Percentiles rank a stretch among this genome's conserved stretches.
Evolutionary conservation across 2,113 vertebrate genomes (phyloP).

Genomic region (Silurus glanis): DNA sequence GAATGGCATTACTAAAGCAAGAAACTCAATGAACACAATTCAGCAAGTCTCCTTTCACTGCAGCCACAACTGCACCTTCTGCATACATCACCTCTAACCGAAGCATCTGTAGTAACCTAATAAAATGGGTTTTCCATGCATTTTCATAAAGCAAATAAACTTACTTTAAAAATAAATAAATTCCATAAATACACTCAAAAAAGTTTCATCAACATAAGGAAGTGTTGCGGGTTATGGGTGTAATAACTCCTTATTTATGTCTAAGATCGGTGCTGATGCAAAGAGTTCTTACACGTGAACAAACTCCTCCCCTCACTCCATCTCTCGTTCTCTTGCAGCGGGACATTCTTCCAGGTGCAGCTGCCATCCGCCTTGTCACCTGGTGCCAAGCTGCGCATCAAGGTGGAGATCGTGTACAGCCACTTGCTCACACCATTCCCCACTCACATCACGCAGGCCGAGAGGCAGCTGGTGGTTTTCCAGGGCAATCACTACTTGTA

Average conservation of each 20-base stretch:
- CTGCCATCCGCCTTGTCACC: slow-evolving; percentile 79
- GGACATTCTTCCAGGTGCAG: slow-evolving; percentile 85
- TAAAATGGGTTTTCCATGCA: too few relatives aligned
- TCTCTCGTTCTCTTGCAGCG: slow-evolving; percentile 67
- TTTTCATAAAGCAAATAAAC: background rate
- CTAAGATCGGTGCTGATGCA: background rate
- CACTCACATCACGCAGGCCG: slow-evolving; percentile 90
- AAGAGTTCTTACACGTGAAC: background rate
- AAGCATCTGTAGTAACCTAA: too few relatives aligned
- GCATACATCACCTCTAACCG: too few relatives aligned
- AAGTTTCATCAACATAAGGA: too few relatives aligned
- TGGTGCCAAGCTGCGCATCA: slow-evolving; percentile 80
- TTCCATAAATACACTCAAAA: too few relatives aligned
- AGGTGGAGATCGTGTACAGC: slow-evolving; percentile 87
- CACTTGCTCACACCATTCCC: slow-evolving; percentile 92
- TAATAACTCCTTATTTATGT: background rate
- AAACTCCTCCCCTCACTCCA: background rate
- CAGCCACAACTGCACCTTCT: too few relatives aligned
- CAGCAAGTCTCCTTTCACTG: too few relatives aligned
- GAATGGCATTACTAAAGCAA: too few relatives aligned
- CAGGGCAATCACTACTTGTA: slow-evolving; percentile 97
- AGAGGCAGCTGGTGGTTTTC: slow-evolving; percentile 95
- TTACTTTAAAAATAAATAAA: background rate
- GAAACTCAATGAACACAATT: too few relatives aligned
- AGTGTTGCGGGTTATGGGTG: too few relatives aligned